Evolutionary conservation across 2,888 invertebrate genomes (phyloP), one percentile per base, ranked within the genome.

Genomic region (Clitarchus hookeri): DNA sequence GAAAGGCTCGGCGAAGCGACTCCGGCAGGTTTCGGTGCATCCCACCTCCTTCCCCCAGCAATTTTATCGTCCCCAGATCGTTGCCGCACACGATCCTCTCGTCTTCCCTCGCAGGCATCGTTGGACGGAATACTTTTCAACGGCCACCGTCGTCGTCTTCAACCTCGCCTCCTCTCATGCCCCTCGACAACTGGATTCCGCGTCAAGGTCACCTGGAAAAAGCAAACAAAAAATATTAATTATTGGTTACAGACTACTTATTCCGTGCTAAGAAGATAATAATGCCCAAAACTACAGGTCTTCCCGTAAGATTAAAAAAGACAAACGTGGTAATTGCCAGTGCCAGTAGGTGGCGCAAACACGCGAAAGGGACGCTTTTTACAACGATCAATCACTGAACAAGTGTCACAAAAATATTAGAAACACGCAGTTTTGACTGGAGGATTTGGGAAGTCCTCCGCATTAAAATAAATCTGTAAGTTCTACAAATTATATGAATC

Each of bases 191-290:
- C 65, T n/a, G 65, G 65, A n/a, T 65, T n/a, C 65, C 65, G 65
- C 65, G 65, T 65, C 65, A 65, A 65, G 65, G 65, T 65, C 65
- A 65, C 65, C 65, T 65, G 65, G 23, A 65, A 65, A 19, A 65
- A 48, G 48, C 65, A 3, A 65, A 8, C 23, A 1, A 65, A 65
- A 19, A 65, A 65, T n/a, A 65, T 8, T 65, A 65, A 65, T 65
- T 2, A 65, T n/a, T 2, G 19, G 65, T 65, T 65, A 16, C n/a
- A n/a, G 65, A 23, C n/a, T 23, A 65, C n/a, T 65, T 65, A 65
- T 65, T 65, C n/a, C 16, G n/a, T n/a, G 65, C 65, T 23, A 65
- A 65, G n/a, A 4, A 65, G 16, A 65, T 65, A 65, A 65, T n/a
- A n/a, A 8, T 23, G n/a, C 65, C n/a, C n/a, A 23, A 65, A 65